Evolutionary conservation across 2,797 vertebrate species (phyloP).

Genomic region (Notolabrus celidotus): DNA sequence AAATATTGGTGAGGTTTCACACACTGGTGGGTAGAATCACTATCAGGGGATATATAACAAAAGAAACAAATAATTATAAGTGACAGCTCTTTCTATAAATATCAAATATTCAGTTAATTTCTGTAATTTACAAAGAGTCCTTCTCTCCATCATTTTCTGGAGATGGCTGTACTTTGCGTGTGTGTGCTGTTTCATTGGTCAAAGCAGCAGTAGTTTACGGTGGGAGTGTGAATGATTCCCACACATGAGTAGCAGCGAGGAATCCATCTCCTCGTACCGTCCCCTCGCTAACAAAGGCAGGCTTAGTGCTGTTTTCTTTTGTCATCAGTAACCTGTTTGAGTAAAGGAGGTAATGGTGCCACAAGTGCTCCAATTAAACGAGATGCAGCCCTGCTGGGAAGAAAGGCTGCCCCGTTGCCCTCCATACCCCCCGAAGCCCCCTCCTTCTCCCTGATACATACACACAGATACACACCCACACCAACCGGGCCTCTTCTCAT

Average conservation of each 20-base stretch:
- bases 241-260: conserved; percentile 71
- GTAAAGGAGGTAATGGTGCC: conserved; percentile 84
- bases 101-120: conserved; percentile 9
- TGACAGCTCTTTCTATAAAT: too few relatives aligned
- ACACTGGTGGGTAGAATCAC: not conserved
- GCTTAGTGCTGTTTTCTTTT: conserved; percentile 84
- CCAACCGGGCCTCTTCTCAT: conserved; percentile 66
- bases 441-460: conserved; percentile 11
- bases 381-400: conserved; percentile 82
- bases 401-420: conserved; percentile 73
- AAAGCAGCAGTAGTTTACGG: conserved; percentile 46
- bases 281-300: conserved; percentile 73
- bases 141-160: conserved; percentile 16
- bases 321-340: conserved; percentile 83
- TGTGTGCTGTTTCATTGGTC: conserved; percentile 9
- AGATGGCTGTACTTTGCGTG: conserved; percentile 21
- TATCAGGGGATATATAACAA: not conserved
- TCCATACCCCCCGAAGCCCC: conserved; percentile 44
- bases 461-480: conserved; percentile 25
- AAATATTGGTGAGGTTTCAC: not conserved
- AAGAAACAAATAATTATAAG: not conserved
- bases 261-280: conserved; percentile 69
- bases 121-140: not conserved
- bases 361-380: conserved; percentile 86
- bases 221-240: conserved; percentile 76